A percentile compares a stretch with the other conserved stretches of the same genome.
Conservation (phyloP, 2,797 vertebrate genomes). For the Sebastiscus tertius region DNA sequence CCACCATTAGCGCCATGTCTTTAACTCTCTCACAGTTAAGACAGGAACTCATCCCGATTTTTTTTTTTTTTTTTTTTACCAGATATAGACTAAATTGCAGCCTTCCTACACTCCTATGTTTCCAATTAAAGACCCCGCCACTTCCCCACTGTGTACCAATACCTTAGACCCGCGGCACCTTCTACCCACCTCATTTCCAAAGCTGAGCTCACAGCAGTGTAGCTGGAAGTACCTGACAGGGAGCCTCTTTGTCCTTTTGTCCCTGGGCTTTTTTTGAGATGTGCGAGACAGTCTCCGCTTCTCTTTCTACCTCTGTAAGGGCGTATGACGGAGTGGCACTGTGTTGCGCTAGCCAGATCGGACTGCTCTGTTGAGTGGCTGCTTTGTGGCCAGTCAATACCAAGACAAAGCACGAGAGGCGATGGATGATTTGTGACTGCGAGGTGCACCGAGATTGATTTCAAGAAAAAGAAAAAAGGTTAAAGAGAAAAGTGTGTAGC, state of each 20-base stretch:
- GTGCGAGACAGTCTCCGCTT: constrained; percentile 5
- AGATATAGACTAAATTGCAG: constrained; percentile 40
- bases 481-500: constrained; percentile 35
- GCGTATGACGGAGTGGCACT: constrained; percentile 23
- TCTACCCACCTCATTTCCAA: constrained; percentile 29
- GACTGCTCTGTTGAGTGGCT: constrained; percentile 54
- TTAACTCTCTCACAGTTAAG: constrained; percentile 8
- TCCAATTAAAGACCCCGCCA: constrained; percentile 53
- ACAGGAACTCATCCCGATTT: constrained; percentile 6
- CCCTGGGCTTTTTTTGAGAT: constrained; percentile 28
- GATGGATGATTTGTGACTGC: constrained; percentile 56
- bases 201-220: constrained; percentile 34
- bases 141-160: constrained; percentile 33
- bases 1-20: constrained; percentile 23
- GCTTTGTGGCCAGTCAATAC: constrained; percentile 61
- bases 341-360: background rate
- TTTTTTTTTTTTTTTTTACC: constrained; percentile 27
- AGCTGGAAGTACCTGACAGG: constrained; percentile 33
- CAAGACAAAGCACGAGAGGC: constrained; percentile 56
- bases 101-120: constrained; percentile 12
- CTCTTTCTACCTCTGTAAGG: constrained; percentile 31
- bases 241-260: constrained; percentile 50
- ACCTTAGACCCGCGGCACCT: constrained; percentile 9
- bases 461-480: constrained; percentile 2
- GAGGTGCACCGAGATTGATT: constrained; percentile 61